Percentiles rank a stretch among this genome's conserved stretches.
Conservation (phyloP, 2,797 vertebrate species). For the Amniataba percoides region DNA sequence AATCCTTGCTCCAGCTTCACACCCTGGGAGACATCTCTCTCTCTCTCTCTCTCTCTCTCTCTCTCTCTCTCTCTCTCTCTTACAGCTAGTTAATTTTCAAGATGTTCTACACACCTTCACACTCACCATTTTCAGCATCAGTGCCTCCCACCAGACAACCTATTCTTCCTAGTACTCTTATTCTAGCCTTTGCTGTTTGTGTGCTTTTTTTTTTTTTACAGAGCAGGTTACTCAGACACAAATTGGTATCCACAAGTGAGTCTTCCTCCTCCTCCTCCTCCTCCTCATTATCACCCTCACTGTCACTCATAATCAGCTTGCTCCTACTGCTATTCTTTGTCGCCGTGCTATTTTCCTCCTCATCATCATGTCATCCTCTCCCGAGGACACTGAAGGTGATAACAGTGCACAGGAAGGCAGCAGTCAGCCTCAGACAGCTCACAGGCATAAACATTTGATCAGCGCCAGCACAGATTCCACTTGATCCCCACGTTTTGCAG, state of each 20-base stretch:
- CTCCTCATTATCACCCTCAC: conserved; percentile 13
- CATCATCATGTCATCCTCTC: conserved; percentile 9
- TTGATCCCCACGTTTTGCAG: conserved; percentile 2
- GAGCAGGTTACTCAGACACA: conserved; percentile 25
- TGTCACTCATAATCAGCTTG: conserved; percentile 12
- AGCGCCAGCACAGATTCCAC: neutral
- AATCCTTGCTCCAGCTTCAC: conserved; percentile 18
- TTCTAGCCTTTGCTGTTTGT: conserved; percentile 7
- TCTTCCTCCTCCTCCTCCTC: neutral
- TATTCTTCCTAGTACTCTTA: neutral
- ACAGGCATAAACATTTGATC: conserved; percentile 12
- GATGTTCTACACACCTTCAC: neutral
- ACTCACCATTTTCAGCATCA: neutral
- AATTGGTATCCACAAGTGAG: neutral
- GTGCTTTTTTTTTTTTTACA: neutral
- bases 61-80: neutral
- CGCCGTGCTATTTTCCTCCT: neutral
- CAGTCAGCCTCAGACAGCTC: conserved; percentile 18
- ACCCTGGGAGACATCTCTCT: conserved; percentile 3
- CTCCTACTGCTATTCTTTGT: neutral
- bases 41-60: neutral
- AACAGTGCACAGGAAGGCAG: conserved; percentile 11
- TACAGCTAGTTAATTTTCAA: neutral
- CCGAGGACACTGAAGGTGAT: conserved; percentile 30
- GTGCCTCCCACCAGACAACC: neutral